phyloP scores from a whole-genome alignment of 2,113 vertebrate genomes.

The Otolemur garnettii region DNA sequence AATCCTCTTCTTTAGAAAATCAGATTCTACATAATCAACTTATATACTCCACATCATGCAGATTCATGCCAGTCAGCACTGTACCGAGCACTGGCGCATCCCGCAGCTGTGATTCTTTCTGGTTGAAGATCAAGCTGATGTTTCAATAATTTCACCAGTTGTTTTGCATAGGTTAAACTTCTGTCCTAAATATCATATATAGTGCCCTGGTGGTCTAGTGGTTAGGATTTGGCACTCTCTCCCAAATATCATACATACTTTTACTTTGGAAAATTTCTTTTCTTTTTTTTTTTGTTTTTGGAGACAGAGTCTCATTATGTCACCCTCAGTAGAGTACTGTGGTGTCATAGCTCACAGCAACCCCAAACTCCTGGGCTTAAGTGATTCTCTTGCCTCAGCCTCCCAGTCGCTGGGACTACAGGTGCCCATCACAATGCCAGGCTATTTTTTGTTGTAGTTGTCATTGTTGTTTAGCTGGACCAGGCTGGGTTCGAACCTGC shows the following conservation, averaged over 20 bases:
- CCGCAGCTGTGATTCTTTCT: background rate
- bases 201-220: too few species aligned
- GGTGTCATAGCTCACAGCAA: too few species aligned
- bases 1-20: constrained; percentile 61
- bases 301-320: too few species aligned
- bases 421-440: too few species aligned
- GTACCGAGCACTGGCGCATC: background rate
- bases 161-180: constrained; percentile 21
- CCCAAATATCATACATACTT: background rate
- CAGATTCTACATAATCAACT: constrained; percentile 61
- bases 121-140: background rate
- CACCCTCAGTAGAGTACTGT: too few species aligned
- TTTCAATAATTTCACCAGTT: constrained; percentile 18
- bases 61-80: background rate
- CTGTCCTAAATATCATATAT: background rate
- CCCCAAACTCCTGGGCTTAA: too few species aligned
- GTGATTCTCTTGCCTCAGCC: too few species aligned
- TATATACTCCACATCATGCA: background rate
- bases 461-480: too few species aligned
- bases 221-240: background rate
- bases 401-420: too few species aligned
- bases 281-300: too few species aligned
- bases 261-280: constrained; percentile 10
- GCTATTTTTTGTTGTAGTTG: too few species aligned
- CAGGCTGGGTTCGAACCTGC: too few species aligned